A percentile compares a stretch with the other conserved stretches of the same genome.
These are phyloP conservation scores for Gnathonemus longibarbis DNA, from an alignment of 2,113 vertebrate genomes.

Conservation along the genomic window DNA sequence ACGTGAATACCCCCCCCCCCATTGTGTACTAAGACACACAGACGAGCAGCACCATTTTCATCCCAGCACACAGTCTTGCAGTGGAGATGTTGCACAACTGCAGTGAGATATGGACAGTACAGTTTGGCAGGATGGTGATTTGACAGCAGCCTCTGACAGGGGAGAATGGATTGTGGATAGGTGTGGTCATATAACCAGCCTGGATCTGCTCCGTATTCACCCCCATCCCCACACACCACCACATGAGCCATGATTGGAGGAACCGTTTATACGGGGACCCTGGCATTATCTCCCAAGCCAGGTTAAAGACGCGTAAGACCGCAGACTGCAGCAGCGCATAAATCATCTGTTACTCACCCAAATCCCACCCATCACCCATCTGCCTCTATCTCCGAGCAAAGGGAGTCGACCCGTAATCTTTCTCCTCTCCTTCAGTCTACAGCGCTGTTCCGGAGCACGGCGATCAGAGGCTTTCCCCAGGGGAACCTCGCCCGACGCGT, in stretches of 20 bases:
- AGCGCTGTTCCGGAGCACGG: not conserved
- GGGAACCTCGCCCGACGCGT: slow-evolving; percentile 43
- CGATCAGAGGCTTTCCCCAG: not conserved
- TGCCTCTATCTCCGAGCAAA: slow-evolving; percentile 21
- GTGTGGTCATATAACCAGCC: not conserved
- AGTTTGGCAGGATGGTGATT: not conserved
- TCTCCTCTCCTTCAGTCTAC: not conserved
- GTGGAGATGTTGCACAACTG: not conserved
- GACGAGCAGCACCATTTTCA: not conserved
- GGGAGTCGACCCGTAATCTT: slow-evolving; percentile 20
- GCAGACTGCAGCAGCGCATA: not conserved
- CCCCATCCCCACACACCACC: slow-evolving; percentile 6
- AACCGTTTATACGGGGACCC: slow-evolving; percentile 16
- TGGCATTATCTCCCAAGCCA: slow-evolving; percentile 24
- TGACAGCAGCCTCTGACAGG: not conserved
- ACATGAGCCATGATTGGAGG: not conserved
- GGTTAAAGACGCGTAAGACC: slow-evolving; percentile 8
- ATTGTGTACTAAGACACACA: not conserved
- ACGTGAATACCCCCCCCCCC: not conserved
- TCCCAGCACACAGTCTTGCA: not conserved
- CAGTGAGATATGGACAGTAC: not conserved
- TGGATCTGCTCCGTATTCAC: slow-evolving; percentile 2
- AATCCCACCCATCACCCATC: slow-evolving; percentile 21
- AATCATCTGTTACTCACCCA: slow-evolving; percentile 30
- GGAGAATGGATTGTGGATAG: not conserved